Evolutionary conservation across 2,797 vertebrate genomes (phyloP), one percentile per base, ranked within the genome.

Genomic region (Rallus crepitans): DNA sequence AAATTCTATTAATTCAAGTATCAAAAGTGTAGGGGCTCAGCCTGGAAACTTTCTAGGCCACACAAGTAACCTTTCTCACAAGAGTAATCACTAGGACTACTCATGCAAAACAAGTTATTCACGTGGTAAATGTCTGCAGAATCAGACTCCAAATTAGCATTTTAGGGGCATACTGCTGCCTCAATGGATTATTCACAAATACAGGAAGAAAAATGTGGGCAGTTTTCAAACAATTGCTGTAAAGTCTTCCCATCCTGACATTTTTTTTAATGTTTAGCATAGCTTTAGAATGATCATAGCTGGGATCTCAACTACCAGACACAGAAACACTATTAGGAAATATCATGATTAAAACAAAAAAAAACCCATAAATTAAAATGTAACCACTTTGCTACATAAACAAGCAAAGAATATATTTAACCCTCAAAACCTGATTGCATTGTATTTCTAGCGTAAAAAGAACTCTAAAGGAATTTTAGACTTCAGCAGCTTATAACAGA

Each of bases 31-130:
- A 71, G 3, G 5, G 9, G 5, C 42, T 79, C 78, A 24, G 50
- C 33, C 68, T 91, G 31, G 45, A 87, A 92, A 92, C 28, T 7
- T 53, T 52, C 52, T 48, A 82, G 61, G 76, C 37, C 61, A 86
- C 70, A 69, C 18, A 66, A 93, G 52, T 66, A 89, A 90, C 33
- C 50, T 88, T 87, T 79, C 85, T 88, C 73, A 89, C 61, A 79
- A 39, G 30, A 69, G 52, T 57, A 88, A 88, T 89, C 82, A 84
- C 80, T 57, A 31, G 79, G 84, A 90, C 75, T 89, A 86, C 87
- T 91, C 91, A 95, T 82, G 89, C 87, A 94, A 92, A 89, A 82
- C 77, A 93, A 89, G 37, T 91, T 77, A 93, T 77, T 95, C 77
- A 90, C 70, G 39, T 87, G 73, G 85, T 66, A 94, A 93, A 85